Evolutionary conservation across 1,140 invertebrate genomes (phyloP).

Genomic region (Rhyzopertha dominica): DNA sequence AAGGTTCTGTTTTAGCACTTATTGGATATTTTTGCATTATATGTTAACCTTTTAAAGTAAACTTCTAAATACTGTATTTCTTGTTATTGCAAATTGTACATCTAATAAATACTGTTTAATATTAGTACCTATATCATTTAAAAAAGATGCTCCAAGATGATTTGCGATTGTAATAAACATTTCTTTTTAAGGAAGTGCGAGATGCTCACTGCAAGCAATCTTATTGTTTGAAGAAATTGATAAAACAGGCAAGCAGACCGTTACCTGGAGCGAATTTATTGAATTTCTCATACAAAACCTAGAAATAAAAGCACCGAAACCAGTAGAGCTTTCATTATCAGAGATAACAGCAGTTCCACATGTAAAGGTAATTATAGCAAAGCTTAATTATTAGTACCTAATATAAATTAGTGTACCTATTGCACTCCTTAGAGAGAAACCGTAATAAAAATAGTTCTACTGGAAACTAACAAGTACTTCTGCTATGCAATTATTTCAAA

Average conservation of each 20-base stretch:
- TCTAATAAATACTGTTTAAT: too few species aligned
- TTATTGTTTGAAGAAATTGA: slow-evolving; percentile 28
- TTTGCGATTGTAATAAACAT: slow-evolving; percentile 2
- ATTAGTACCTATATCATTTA: too few species aligned
- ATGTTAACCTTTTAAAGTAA: too few species aligned
- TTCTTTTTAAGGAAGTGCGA: slow-evolving; percentile 18
- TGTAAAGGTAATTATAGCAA: slow-evolving; percentile 27
- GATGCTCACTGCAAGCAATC: slow-evolving; percentile 23
- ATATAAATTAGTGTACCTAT: not conserved
- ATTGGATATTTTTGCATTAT: too few species aligned
- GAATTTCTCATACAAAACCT: slow-evolving; percentile 32
- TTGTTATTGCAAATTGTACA: too few species aligned
- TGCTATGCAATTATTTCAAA: slow-evolving; percentile 52
- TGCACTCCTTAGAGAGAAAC: slow-evolving; percentile 53
- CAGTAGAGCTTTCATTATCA: slow-evolving; percentile 17
- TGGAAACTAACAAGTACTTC: slow-evolving; percentile 50
- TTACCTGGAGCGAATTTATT: slow-evolving; percentile 35
- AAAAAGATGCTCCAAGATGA: too few species aligned
- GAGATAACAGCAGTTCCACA: slow-evolving; percentile 26
- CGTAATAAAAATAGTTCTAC: slow-evolving; percentile 49
- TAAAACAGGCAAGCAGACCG: slow-evolving; percentile 16
- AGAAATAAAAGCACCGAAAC: slow-evolving; percentile 6
- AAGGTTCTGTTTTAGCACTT: too few species aligned
- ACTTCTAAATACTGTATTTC: too few species aligned
- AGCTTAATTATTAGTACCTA: not conserved